Base-by-base conservation (phyloP, 2,113 vertebrate species). In the Lasiurus borealis region DNA sequence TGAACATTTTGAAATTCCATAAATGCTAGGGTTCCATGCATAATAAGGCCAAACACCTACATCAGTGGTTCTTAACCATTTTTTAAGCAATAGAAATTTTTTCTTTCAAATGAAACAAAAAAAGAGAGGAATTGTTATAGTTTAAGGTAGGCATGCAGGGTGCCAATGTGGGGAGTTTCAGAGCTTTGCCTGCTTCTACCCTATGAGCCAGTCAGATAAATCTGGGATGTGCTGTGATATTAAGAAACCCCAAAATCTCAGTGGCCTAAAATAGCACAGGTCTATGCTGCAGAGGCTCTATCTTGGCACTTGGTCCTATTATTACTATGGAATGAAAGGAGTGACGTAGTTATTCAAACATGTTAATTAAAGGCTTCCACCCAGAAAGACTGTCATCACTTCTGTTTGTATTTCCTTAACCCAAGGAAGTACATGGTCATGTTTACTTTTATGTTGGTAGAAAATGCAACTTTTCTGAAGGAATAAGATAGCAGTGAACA, bases 1-100 rank as follows among this genome's bases (percentile, higher is more conserved):
- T 0, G 10, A 94, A 90, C 72, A 52, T 62, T 97, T 96, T 73
- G 77, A 89, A 97, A 93, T 62, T 68, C 84, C 66, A 77, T 95
- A 93, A 85, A 83, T 66, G 88, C 66, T 83, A 73, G 48, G 36
- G 48, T 77, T 85, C 62, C 15, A 18, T 69, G 34, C 36, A 88
- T 69, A 92, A 73, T 90, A 92, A 87, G 48, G n/a, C 23, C 85
- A 95, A 93, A 75, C 11, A 72, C 27, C 82, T 90, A 83, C 78
- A 59, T 66, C 13, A 31, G 19, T 36, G 21, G 27, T 9, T 90
- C 86, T 91, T 57, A 89, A 85, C 59, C 72, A 83, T 73, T 77
- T 76, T 94, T 75, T 68, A 90, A 93, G 59, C 18, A 93, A 52
- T 62, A 34, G 6, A 76, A 62, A 29, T 25, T 31, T 80, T 82